phyloP scores from a whole-genome alignment of 2,888 invertebrate species.

The Nesidiocoris tenuis region DNA sequence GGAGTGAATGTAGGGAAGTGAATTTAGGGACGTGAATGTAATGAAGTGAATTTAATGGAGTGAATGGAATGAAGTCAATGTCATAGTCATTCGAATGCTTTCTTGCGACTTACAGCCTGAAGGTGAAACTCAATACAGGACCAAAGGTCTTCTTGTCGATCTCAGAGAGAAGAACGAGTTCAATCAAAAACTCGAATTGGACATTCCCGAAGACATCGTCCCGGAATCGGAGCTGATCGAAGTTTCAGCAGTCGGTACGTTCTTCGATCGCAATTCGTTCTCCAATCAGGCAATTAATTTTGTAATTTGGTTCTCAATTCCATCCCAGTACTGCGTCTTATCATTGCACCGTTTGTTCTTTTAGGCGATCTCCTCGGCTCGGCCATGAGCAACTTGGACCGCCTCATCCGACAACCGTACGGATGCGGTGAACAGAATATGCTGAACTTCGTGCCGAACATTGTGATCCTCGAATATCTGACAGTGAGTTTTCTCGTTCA shows the following conservation, averaged over 20 bases:
- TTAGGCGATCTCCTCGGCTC: slow-evolving; percentile 76
- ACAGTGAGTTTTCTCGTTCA: slow-evolving; percentile 58
- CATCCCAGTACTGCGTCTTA: too few species aligned
- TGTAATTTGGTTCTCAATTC: too few species aligned
- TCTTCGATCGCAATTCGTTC: too few species aligned
- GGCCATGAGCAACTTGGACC: slow-evolving; percentile 72
- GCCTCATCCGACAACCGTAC: slow-evolving; percentile 74
- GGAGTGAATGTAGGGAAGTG: too few species aligned
- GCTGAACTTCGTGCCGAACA: slow-evolving; percentile 85
- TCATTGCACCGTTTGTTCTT: slow-evolving; percentile 2
- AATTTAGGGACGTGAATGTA: too few species aligned
- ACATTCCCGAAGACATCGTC: slow-evolving; percentile 72
- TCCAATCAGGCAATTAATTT: too few species aligned
- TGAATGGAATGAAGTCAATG: too few species aligned
- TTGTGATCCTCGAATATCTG: slow-evolving; percentile 83
- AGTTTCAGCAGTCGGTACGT: slow-evolving; percentile 67
- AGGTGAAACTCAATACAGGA: slow-evolving; percentile 73
- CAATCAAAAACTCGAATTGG: slow-evolving; percentile 66
- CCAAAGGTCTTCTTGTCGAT: slow-evolving; percentile 72
- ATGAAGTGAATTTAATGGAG: too few species aligned
- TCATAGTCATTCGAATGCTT: too few species aligned
- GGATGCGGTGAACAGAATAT: slow-evolving; percentile 94
- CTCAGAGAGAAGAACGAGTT: slow-evolving; percentile 59
- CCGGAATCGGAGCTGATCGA: slow-evolving; percentile 70
- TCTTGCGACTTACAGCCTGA: slow-evolving; percentile 62